Base-by-base conservation (phyloP, 2,113 vertebrate genomes). In the Bujurquina vittata region DNA sequence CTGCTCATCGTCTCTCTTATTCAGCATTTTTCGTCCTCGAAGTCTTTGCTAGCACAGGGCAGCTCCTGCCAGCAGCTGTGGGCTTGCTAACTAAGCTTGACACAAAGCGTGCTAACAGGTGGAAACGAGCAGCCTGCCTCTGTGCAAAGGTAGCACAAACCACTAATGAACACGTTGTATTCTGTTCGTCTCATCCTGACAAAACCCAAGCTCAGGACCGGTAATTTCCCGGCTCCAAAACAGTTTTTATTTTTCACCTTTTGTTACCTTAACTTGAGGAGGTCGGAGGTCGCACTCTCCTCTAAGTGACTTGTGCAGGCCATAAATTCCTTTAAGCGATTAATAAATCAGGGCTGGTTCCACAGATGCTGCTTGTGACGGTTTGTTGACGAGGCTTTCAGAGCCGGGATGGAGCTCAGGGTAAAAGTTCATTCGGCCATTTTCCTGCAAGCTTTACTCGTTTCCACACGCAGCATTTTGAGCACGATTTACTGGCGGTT, bases 151-250 rank as follows among this genome's bases (percentile, higher is more conserved):
- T 54, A 60, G 58, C 67, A 54, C 14, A 73, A 73, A 5, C 40
- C 57, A 40, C 37, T 23, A 33, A 52, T 72, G 58, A 74, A 49
- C 43, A 54, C 18, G 4, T 79, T 61, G 4, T 35, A 10, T 80
- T 60, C 43, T 72, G 65, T 72, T 72, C n/a, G 46, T 52, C 52
- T 72, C 65, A 72, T 72, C 65, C 65, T 52, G 52, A 72, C 65
- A 72, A 72, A 52, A 72, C 65, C 6, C 3, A 52, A 72, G 0
- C 43, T 72, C 17, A 0, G 49, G 65, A 31, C 43, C 65, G 31
- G 15, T 31, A 72, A 72, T 72, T 72, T 72, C 23, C 65, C n/a
- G 2, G 43, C 65, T 69, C 65, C 65, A 69, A 52, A 69, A 72
- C 43, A 11, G 23, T 69, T 67, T 49, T 20, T 49, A 23, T 52